Evolutionary conservation across 2,797 vertebrate genomes (phyloP).

Genomic region (Megaceryle alcyon): DNA sequence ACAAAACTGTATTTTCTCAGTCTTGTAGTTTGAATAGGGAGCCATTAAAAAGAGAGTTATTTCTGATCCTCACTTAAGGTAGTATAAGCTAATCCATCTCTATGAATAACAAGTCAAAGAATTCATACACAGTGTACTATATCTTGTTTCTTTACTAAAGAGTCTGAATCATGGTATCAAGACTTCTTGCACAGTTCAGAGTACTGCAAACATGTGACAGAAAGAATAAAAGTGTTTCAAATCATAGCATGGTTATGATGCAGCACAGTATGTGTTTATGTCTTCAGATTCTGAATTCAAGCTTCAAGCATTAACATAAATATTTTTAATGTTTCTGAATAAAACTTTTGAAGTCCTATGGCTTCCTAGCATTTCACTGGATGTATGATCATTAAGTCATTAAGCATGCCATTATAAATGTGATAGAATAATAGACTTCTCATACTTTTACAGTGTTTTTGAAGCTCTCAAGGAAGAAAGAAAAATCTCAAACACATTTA

Average conservation of each 20-base stretch:
- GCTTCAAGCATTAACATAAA: background rate
- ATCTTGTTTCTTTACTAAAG: constrained; percentile 14
- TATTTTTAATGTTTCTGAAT: background rate
- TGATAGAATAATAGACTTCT: background rate
- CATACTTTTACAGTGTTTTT: background rate
- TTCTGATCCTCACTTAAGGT: background rate
- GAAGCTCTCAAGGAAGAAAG: background rate
- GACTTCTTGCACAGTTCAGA: background rate
- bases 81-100: background rate
- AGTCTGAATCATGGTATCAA: constrained; percentile 5
- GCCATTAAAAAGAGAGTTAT: background rate
- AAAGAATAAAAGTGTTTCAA: constrained; percentile 34
- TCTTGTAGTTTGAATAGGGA: background rate
- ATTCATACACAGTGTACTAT: background rate
- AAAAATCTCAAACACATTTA: background rate
- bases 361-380: background rate
- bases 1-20: background rate
- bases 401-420: background rate
- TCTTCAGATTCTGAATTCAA: background rate
- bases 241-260: background rate
- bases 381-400: background rate
- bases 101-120: background rate
- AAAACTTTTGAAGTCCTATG: constrained; percentile 6
- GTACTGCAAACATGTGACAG: background rate
- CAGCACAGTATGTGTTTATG: background rate